A percentile compares a stretch with the other conserved stretches of the same genome.
Evolutionary conservation across 2,797 vertebrate genomes (phyloP).

Genomic region (Hemitrygon akajei): DNA sequence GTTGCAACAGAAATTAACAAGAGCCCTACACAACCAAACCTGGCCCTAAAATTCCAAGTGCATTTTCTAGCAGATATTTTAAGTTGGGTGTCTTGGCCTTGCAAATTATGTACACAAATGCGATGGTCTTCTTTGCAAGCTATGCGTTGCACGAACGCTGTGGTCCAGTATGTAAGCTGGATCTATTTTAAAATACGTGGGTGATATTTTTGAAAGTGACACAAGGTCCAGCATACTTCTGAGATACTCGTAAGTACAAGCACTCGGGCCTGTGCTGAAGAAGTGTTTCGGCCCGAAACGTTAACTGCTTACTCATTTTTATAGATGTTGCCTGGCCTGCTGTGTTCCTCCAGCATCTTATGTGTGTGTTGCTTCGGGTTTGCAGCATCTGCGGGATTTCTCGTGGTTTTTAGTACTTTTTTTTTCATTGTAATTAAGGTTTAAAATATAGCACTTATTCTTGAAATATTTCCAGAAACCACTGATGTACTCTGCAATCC

Average conservation of each 20-base stretch:
- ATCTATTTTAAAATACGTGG: not conserved
- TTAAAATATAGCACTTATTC: not conserved
- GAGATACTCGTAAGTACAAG: not conserved
- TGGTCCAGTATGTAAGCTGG: not conserved
- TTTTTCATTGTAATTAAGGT: not conserved
- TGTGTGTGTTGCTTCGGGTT: no score
- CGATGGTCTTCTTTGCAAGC: not conserved
- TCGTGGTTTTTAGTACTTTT: no score
- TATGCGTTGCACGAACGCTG: not conserved
- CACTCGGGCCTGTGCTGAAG: no score
- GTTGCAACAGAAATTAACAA: conserved; percentile 15
- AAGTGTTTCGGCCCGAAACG: no score
- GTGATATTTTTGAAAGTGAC: not conserved
- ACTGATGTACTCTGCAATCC: not conserved
- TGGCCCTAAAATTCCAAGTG: not conserved
- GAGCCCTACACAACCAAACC: not conserved
- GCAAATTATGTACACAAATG: not conserved
- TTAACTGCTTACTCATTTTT: no score
- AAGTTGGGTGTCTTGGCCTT: not conserved
- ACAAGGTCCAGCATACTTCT: not conserved
- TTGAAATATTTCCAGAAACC: not conserved
- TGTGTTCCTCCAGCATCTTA: no score
- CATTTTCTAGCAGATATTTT: not conserved
- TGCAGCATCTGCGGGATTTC: no score
- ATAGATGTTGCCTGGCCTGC: no score